Evolutionary conservation across 1,140 invertebrate genomes (phyloP), one percentile per base, ranked within the genome.

Genomic region (Drosophila novamexicana): DNA sequence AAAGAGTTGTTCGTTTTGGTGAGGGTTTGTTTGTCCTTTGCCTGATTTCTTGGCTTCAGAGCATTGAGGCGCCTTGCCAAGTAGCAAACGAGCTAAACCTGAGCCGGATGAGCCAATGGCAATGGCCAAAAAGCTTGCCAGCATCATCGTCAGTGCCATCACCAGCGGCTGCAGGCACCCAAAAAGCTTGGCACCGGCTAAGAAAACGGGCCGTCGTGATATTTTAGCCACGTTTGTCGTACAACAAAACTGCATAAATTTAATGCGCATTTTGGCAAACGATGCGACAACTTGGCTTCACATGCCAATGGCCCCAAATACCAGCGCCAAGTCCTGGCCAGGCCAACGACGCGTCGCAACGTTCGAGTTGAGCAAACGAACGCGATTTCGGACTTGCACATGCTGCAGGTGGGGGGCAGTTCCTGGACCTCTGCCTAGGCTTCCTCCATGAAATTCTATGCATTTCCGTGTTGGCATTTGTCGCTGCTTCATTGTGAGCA

Each of bases 221-320:
- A 82, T 82, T 82, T 74, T 72, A 65, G 78, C 79, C 77, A 81
- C 74, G 79, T 81, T 77, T 69, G 62, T 67, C 69, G 75, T 79
- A 82, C 83, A 86, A 86, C 82, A 86, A 82, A 86, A 86, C 71
- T 86, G 83, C 79, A 88, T 88, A 88, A 88, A 88, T 88, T 88
- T 88, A 88, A 88, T 88, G 83, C 83, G 83, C 73, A 88, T 88
- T 88, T 88, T 88, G 83, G 83, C 83, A 88, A 79, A 63, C 84
- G 84, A 73, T 83, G 83, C 83, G 83, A 86, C 83, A 86, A 89
- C 80, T 84, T 66, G 61, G 83, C 56, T 83, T 68, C 84, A 75
- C 78, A 79, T 88, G 83, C 83, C 83, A 88, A 88, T 72, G 18
- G 47, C 22, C 69, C 39, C 53, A 64, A 50, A 50, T 34, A 18